Evolutionary conservation across 1,140 invertebrate species (phyloP).

Genomic region (Mamestra configurata): DNA sequence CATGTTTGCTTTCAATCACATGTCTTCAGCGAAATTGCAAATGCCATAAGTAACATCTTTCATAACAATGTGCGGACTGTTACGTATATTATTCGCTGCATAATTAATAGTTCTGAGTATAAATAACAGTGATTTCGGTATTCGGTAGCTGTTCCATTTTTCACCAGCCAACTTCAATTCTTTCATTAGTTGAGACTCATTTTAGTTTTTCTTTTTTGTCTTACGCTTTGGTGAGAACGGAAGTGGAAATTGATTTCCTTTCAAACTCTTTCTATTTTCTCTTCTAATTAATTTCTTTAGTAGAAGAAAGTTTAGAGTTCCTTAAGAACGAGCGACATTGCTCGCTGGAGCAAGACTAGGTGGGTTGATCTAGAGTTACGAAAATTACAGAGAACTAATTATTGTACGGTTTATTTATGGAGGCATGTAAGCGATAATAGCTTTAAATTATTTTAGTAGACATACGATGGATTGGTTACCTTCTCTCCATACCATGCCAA

Average conservation of each 20-base stretch:
- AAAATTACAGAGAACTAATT: background rate
- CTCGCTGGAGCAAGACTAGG: background rate
- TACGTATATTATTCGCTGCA: conserved; percentile 3
- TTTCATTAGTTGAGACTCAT: background rate
- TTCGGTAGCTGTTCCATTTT: background rate
- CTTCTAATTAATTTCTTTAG: conserved; percentile 12
- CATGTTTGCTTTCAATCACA: conserved; percentile 24
- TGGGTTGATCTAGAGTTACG: background rate
- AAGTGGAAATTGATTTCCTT: conserved; percentile 23
- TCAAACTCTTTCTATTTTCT: conserved; percentile 12
- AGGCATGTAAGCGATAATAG: background rate
- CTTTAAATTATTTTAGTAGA: background rate
- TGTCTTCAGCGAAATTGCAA: conserved; percentile 13
- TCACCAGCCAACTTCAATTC: background rate
- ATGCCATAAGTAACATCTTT: conserved; percentile 25
- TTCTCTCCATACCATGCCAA: no score
- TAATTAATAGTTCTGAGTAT: conserved; percentile 23
- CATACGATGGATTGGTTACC: background rate
- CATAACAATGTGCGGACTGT: conserved; percentile 27
- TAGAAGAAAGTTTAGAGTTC: background rate
- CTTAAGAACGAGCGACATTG: background rate
- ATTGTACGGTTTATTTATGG: background rate
- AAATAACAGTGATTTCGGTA: conserved; percentile 20
- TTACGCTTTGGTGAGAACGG: conserved; percentile 12
- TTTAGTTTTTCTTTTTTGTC: conserved; percentile 13